These are phyloP conservation scores for Anhinga anhinga DNA, from an alignment of 2,113 vertebrate genomes.

Conservation along the genomic window DNA sequence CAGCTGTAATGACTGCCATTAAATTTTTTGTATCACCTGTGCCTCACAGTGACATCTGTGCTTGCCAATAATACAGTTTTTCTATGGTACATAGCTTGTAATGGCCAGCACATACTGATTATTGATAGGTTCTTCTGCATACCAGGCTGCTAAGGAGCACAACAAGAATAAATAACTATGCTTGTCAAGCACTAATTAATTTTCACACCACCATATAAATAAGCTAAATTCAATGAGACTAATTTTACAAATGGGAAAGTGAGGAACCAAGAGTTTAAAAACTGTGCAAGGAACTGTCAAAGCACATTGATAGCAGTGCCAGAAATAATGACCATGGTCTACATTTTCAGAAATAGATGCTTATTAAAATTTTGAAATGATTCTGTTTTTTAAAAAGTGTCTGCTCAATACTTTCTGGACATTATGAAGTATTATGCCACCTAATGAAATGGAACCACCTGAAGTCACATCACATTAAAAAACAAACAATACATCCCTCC, in stretches of 20 bases:
- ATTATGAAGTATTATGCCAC: background rate
- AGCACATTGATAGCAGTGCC: rapidly evolving
- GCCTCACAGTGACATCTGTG: background rate
- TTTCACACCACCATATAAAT: background rate
- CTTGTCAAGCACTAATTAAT: background rate
- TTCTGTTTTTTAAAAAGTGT: background rate
- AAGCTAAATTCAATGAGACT: background rate
- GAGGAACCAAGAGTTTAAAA: background rate
- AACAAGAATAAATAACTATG: background rate
- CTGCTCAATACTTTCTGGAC: background rate
- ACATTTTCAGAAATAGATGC: background rate
- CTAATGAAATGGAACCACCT: background rate
- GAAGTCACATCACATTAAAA: background rate
- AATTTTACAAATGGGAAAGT: background rate
- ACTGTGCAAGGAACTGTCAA: background rate
- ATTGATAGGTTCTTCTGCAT: background rate
- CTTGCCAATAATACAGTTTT: background rate
- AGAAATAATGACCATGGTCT: background rate
- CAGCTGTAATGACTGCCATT: background rate
- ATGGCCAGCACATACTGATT: background rate
- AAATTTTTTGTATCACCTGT: background rate
- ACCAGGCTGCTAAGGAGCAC: background rate
- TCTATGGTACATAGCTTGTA: background rate
- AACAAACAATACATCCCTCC: background rate
- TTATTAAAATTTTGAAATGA: background rate